Evolutionary conservation across 2,113 vertebrate genomes (phyloP).

Genomic region (Nyctereutes procyonoides): DNA sequence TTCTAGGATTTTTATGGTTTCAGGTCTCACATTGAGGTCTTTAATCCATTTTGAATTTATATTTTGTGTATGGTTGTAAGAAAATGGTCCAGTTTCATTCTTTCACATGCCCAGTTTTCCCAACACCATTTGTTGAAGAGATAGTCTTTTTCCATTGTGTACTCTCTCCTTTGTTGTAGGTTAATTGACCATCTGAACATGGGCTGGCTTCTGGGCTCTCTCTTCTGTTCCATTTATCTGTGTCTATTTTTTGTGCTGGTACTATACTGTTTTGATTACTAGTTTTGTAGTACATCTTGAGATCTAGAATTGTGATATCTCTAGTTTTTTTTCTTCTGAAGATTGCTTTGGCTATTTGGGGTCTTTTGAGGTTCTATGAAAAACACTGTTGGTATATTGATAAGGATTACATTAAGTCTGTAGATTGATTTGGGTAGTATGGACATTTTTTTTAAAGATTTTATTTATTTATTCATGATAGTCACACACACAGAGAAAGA

Average conservation of each 20-base stretch:
- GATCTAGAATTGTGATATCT: background rate
- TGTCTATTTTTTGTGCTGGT: background rate
- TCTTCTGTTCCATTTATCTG: background rate
- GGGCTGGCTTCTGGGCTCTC: background rate
- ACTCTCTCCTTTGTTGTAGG: background rate
- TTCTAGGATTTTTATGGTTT: background rate
- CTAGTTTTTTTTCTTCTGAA: background rate
- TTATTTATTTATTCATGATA: no score
- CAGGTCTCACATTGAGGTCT: background rate
- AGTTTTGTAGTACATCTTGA: background rate
- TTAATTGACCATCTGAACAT: background rate
- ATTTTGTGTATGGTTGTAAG: background rate
- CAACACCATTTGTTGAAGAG: background rate
- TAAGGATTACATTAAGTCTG: background rate
- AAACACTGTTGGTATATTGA: background rate
- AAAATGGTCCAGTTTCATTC: background rate
- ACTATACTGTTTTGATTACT: background rate
- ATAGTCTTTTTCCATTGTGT: background rate
- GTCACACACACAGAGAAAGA: no score
- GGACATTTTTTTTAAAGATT: no score
- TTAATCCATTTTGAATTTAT: background rate
- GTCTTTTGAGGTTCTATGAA: background rate
- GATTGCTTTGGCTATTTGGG: background rate
- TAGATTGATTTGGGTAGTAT: background rate
- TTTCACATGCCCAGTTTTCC: background rate